Base-by-base conservation (phyloP, 2,797 vertebrate genomes). In the Tapera naevia region DNA sequence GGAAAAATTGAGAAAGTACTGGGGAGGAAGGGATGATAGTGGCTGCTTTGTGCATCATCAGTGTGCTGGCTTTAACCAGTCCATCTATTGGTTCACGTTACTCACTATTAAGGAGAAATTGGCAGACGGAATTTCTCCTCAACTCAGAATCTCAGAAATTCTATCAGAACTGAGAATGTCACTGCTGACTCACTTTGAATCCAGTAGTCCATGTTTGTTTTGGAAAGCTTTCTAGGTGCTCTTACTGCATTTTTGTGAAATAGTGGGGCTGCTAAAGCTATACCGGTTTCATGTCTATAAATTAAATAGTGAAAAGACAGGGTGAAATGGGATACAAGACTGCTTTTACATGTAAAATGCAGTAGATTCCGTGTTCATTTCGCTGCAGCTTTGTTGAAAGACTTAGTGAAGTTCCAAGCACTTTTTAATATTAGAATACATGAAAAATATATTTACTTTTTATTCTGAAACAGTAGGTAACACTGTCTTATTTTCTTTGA, bases 381-480 rank as follows among this genome's bases (percentile, higher is more conserved):
- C 19, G 17, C 10, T 75, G 53, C 27, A 14, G 13, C 14, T 61
- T 33, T 50, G 28, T 25, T 69, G 66, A 5, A 72, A 32, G 5
- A 19, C 4, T 24, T 53, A 33, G 3, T 70, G 66, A 51, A 27
- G 56, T 62, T 22, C 51, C 2, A 57, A 43, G 61, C 80, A n/a
- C 27, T 80, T 73, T 86, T 81, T 48, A 48, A 57, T 88, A 50
- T 61, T 94, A 16, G 12, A 70, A 41, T 89, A 73, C 8, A 18
- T 93, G 45, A 88, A 85, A 80, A 50, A 25, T 0, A 64, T 12
- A 56, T 4, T 50, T 22, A 45, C 45, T 16, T 4, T 66, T 65
- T 82, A 25, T 76, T 93, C 19, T 81, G 46, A 71, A 91, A 54
- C 66, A 94, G 48, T 90, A 81, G 91, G 60, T 97, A 95, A 97